phyloP scores from a whole-genome alignment of 1,140 invertebrate species.

The Nephotettix cincticeps region DNA sequence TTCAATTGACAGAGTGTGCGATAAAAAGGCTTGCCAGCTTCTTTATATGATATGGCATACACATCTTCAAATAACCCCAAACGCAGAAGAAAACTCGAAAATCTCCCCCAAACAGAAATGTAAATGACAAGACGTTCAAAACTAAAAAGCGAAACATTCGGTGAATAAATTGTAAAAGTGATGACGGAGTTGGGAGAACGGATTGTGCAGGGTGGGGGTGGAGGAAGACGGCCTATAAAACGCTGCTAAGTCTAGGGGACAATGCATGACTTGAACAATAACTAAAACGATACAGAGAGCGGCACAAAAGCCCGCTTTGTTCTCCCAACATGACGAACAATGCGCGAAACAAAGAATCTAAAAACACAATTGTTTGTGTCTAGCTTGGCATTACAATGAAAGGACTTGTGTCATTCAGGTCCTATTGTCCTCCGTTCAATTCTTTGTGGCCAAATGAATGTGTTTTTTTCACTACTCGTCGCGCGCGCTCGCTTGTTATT shows the following conservation, averaged over 20 bases:
- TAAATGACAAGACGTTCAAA: too few species aligned
- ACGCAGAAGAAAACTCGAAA: too few species aligned
- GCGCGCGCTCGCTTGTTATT: background rate
- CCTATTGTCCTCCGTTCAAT: conserved; percentile 9
- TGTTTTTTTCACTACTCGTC: background rate
- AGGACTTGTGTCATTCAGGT: conserved; percentile 38
- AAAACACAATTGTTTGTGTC: conserved; percentile 41
- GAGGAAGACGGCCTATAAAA: conserved; percentile 38
- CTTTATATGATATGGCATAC: too few species aligned
- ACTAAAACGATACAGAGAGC: conserved; percentile 39
- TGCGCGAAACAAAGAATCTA: conserved; percentile 40
- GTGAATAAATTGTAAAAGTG: background rate
- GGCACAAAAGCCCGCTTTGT: conserved; percentile 36
- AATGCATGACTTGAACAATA: conserved; percentile 40
- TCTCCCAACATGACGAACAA: conserved; percentile 40
- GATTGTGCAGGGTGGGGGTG: background rate
- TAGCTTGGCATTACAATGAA: conserved; percentile 40
- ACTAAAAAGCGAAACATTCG: background rate
- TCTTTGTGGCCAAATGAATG: conserved; percentile 9
- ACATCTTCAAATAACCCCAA: too few species aligned
- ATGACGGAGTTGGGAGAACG: conserved; percentile 5
- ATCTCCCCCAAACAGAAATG: too few species aligned
- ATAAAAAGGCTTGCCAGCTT: too few species aligned
- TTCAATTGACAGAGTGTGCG: too few species aligned
- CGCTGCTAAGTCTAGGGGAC: conserved; percentile 38